Base-by-base conservation (phyloP, 2,113 vertebrate species). In the Antennarius striatus region DNA sequence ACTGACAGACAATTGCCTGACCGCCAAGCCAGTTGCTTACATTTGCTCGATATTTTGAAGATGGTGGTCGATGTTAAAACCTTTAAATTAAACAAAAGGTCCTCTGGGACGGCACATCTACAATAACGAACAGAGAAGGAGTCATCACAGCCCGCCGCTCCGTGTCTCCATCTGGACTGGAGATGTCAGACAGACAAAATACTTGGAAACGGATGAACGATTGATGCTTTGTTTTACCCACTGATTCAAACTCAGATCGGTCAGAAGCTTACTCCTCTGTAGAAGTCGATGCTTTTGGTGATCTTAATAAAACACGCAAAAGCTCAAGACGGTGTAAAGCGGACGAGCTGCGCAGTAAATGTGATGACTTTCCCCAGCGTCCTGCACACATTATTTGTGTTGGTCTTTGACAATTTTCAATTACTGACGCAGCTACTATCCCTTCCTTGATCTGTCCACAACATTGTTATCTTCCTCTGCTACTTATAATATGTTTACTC, bases 401-500 rank as follows among this genome's bases (percentile, higher is more conserved):
- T 90, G 88, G 81, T 84, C 84, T 90, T 88, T 86, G 63, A 81
- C 82, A 72, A 73, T 90, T 90, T 89, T 72, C 86, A 88, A 89
- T 90, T 90, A 91, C 79, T 75, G 43, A 40, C 49, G 32, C 73
- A 63, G 76, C 67, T 51, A 62, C 75, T 81, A 89, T 90, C 83
- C 82, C 81, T 85, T 79, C 73, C 78, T 76, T 77, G 78, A 89
- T 88, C 85, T 83, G 71, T 72, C 84, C 80, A 88, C 88, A 87
- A 90, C 87, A 89, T 72, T 81, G 82, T 90, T 89, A 91, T 91
- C 89, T 78, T 82, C 73, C 76, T 73, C 79, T 71, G 55, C 81
- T 89, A 83, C 82, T 88, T 88, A 73, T 80, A 85, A 89, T 87
- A 88, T 90, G 86, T 91, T 91, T 88, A 90, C 88, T 75, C 83